Conservation (phyloP, 2,797 vertebrate species). For the Hephaestus fuliginosus region DNA sequence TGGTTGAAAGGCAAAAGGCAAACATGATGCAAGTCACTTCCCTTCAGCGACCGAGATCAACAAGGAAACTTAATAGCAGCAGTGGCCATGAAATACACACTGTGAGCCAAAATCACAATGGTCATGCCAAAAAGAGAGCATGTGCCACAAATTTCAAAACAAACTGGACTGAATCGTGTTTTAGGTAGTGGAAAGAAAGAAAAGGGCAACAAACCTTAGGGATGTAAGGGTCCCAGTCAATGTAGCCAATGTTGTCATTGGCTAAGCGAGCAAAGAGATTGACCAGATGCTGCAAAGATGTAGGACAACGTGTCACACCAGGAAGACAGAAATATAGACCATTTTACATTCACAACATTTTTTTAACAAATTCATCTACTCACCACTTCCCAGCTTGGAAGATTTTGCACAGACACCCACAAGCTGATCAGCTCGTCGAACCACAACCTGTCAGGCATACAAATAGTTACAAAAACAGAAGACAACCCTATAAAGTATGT, state of each 20-base stretch:
- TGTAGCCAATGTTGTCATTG: slow-evolving; percentile 98
- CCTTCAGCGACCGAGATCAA: slow-evolving; percentile 44
- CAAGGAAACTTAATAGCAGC: slow-evolving; percentile 71
- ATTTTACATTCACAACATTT: background rate
- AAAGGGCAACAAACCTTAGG: slow-evolving; percentile 89
- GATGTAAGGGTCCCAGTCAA: slow-evolving; percentile 97
- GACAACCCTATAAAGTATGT: background rate
- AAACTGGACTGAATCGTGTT: slow-evolving; percentile 20
- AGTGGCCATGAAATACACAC: slow-evolving; percentile 53
- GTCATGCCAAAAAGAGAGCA: slow-evolving; percentile 23
- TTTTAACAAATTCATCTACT: slow-evolving; percentile 68
- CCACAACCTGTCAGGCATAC: slow-evolving; percentile 90
- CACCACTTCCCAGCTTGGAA: slow-evolving; percentile 98
- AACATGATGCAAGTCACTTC: slow-evolving; percentile 50
- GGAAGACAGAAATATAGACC: background rate
- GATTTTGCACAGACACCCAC: slow-evolving; percentile 97
- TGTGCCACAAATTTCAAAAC: slow-evolving; percentile 49
- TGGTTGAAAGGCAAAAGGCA: slow-evolving; percentile 24
- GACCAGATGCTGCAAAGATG: slow-evolving; percentile 91
- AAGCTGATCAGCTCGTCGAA: slow-evolving; percentile 94
- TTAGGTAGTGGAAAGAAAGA: background rate
- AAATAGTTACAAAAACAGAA: slow-evolving; percentile 25
- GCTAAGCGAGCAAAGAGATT: slow-evolving; percentile 97
- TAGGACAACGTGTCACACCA: slow-evolving; percentile 33
- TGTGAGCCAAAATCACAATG: slow-evolving; percentile 20